Base-by-base conservation (phyloP, 2,888 invertebrate species). In the Urechis unicinctus region DNA sequence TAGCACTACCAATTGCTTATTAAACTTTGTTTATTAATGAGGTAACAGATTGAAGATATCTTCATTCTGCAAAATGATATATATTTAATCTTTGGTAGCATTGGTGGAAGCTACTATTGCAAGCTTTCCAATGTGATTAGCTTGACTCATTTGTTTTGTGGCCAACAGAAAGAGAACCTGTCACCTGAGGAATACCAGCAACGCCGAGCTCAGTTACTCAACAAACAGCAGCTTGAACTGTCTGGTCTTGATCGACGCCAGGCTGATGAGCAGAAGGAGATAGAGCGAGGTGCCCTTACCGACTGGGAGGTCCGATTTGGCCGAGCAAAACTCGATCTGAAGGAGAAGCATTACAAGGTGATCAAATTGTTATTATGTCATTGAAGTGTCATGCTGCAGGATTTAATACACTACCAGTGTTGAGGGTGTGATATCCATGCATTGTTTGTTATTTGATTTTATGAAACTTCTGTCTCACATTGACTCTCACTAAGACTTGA, bases 331-430 rank as follows among this genome's bases (percentile, higher is more conserved):
- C 67, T 74, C 4, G 66, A 69, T 26, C 60, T 73, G 29, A 72
- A 72, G 62, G 73, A 74, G 55, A 71, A 66, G 58, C 74, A 74
- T 57, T 74, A 74, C 64, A 73, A 71, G 70, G 74, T 74, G 54
- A 47, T 53, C 28, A n/a, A n/a, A n/a, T n/a, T n/a, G n/a, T n/a
- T n/a, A n/a, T n/a, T n/a, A n/a, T n/a, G n/a, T n/a, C n/a, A n/a
- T 6, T 6, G 25, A n/a, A 17, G n/a, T n/a, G n/a, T n/a, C n/a
- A n/a, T n/a, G n/a, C n/a, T n/a, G n/a, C n/a, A n/a, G n/a, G n/a
- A n/a, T n/a, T n/a, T n/a, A n/a, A n/a, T n/a, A n/a, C n/a, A n/a
- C n/a, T n/a, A n/a, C n/a, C n/a, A n/a, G n/a, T n/a, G n/a, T n/a
- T n/a, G n/a, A n/a, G n/a, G n/a, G n/a, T n/a, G n/a, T n/a, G n/a